These are phyloP conservation scores for Sinocyclocheilus grahami DNA, from an alignment of 2,113 vertebrate genomes.

Conservation along the genomic window DNA sequence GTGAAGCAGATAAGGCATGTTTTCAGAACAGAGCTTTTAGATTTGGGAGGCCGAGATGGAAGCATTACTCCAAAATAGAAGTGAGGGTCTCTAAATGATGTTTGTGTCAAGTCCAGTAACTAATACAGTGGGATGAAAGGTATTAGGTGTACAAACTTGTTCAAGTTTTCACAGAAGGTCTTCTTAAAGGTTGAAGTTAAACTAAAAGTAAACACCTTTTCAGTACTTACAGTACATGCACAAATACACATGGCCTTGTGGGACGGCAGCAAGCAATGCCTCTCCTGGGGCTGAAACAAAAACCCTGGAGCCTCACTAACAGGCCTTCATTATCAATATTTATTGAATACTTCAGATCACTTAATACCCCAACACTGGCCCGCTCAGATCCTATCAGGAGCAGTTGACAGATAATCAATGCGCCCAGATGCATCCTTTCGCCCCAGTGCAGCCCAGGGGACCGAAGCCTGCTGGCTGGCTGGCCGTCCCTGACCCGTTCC, in stretches of 20 bases:
- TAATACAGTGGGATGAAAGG: not conserved
- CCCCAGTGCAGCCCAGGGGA: constrained; percentile 36
- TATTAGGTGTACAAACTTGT: not conserved
- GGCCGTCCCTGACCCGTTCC: constrained; percentile 1
- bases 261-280: not conserved
- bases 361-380: constrained; percentile 52
- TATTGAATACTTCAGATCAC: constrained; percentile 56
- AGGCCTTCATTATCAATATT: constrained; percentile 52
- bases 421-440: constrained; percentile 43
- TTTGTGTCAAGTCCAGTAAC: constrained; percentile 26
- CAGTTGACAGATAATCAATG: constrained; percentile 59
- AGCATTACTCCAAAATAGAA: constrained; percentile 32
- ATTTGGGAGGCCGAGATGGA: constrained; percentile 4
- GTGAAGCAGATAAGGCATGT: constrained; percentile 39
- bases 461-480: not conserved
- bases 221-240: not conserved
- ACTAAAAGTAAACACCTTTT: constrained; percentile 1
- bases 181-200: not conserved
- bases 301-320: constrained; percentile 23
- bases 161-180: not conserved
- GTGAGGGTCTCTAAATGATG: constrained; percentile 5
- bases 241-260: constrained; percentile 7
- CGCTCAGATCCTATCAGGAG: constrained; percentile 49
- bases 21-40: constrained; percentile 39
- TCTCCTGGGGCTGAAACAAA: constrained; percentile 12